phyloP scores from a whole-genome alignment of 1,140 invertebrate genomes.

The Tetramorium parvispinum region DNA sequence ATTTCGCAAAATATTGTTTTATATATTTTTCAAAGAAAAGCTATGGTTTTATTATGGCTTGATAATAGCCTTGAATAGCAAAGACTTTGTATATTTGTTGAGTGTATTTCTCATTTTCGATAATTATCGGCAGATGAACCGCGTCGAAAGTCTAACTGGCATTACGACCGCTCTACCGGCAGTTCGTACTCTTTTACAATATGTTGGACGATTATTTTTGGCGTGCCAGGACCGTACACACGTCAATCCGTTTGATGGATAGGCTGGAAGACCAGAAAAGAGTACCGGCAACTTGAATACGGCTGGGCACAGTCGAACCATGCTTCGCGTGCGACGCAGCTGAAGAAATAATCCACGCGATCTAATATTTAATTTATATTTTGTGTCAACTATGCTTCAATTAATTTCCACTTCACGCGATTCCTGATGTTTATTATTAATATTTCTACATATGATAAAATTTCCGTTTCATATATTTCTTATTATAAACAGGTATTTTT shows the following conservation, averaged over 20 bases:
- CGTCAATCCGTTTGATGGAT: conserved; percentile 68
- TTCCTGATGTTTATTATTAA: background rate
- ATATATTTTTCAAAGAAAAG: background rate
- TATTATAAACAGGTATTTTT: background rate
- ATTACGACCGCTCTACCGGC: conserved; percentile 3
- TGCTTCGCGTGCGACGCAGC: conserved; percentile 13
- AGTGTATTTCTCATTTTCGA: conserved; percentile 4
- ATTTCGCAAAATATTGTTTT: background rate
- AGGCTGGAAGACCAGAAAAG: conserved; percentile 57
- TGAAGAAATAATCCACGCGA: conserved; percentile 24
- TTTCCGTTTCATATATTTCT: background rate
- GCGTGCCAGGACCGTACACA: conserved; percentile 44
- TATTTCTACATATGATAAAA: background rate
- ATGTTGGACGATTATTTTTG: conserved; percentile 61
- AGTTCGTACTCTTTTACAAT: conserved; percentile 58
- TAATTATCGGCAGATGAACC: conserved; percentile 52
- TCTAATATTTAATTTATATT: conserved; percentile 22
- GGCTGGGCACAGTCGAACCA: background rate
- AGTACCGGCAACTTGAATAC: conserved; percentile 13
- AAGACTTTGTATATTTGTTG: background rate
- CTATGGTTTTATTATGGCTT: background rate
- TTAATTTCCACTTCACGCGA: background rate
- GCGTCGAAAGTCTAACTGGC: conserved; percentile 10
- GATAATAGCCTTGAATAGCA: background rate
- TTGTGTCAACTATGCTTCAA: background rate